Conservation (phyloP, 1,140 invertebrate species). For the Cylas formicarius region DNA sequence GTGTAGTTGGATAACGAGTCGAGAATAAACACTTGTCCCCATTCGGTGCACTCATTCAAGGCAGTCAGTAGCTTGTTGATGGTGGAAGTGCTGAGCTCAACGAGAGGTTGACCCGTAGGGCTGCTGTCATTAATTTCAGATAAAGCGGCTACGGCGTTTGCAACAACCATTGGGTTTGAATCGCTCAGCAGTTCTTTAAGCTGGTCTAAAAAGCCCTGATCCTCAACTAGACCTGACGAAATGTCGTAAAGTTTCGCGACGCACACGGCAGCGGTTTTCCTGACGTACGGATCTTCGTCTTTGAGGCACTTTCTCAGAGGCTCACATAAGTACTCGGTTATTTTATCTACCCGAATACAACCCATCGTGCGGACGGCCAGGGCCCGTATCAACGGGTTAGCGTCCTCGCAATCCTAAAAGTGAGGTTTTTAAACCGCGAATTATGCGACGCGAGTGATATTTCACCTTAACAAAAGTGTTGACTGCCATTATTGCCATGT, state of each 20-base stretch:
- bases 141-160: slow-evolving; percentile 97
- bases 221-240: slow-evolving; percentile 92
- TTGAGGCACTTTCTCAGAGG: slow-evolving; percentile 96
- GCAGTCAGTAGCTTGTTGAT: slow-evolving; percentile 98
- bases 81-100: slow-evolving; percentile 94
- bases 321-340: slow-evolving; percentile 99
- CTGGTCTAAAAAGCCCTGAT: slow-evolving; percentile 97
- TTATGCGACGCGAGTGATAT: slow-evolving; percentile 6
- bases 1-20: slow-evolving; percentile 97
- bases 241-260: slow-evolving; percentile 99
- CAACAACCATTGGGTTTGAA: slow-evolving; percentile 99
- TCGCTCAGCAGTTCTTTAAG: slow-evolving; percentile 95
- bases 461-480: slow-evolving; percentile 99
- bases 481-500: slow-evolving; percentile 99
- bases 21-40: slow-evolving; percentile 98
- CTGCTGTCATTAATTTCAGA: slow-evolving; percentile 98
- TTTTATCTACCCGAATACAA: slow-evolving; percentile 99
- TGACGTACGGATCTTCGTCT: slow-evolving; percentile 99
- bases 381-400: slow-evolving; percentile 97
- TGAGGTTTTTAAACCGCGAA: slow-evolving; percentile 1
- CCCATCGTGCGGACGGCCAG: slow-evolving; percentile 99
- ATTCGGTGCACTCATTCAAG: slow-evolving; percentile 98
- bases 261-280: slow-evolving; percentile 98
- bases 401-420: slow-evolving; percentile 95
- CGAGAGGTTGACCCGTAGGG: slow-evolving; percentile 81